Conservation (phyloP, 2,113 vertebrate species). For the Tetraodon nigroviridis region DNA sequence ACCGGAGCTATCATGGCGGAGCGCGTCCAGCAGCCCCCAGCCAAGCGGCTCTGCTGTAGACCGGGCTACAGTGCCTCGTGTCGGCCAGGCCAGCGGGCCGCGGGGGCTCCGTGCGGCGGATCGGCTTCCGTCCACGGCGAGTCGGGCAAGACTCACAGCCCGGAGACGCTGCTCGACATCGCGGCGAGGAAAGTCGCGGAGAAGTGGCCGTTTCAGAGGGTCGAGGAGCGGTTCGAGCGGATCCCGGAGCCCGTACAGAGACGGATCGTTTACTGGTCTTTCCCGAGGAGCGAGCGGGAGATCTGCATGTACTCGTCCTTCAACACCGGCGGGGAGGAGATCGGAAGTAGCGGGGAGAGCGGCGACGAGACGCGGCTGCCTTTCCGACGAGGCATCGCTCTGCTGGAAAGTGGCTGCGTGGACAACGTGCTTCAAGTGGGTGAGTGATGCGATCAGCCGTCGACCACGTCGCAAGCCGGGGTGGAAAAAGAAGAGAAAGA, state of each 20-base stretch:
- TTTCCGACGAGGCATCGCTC: conserved; percentile 88
- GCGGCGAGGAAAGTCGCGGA: conserved; percentile 90
- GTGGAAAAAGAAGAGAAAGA: not conserved
- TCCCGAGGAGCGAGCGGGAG: conserved; percentile 90
- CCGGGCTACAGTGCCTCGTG: conserved; percentile 78
- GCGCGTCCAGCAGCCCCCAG: conserved; percentile 90
- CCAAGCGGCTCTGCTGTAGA: conserved; percentile 95
- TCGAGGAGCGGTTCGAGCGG: conserved; percentile 93
- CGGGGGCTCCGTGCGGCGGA: conserved; percentile 75
- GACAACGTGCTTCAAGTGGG: conserved; percentile 97
- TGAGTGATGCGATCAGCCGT: conserved; percentile 72
- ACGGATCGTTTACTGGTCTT: conserved; percentile 96
- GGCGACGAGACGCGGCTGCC: conserved; percentile 86
- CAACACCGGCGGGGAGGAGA: conserved; percentile 82
- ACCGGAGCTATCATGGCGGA: conserved; percentile 98
- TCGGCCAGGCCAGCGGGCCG: conserved; percentile 77
- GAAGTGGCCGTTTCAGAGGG: conserved; percentile 95
- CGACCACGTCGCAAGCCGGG: not conserved
- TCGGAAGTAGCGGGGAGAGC: conserved; percentile 73
- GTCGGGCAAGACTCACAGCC: conserved; percentile 81
- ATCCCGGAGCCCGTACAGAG: conserved; percentile 94
- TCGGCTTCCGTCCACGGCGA: conserved; percentile 68
- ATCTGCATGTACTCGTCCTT: conserved; percentile 98
- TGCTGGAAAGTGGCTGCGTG: conserved; percentile 90
- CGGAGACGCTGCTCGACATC: conserved; percentile 91